Conservation (phyloP, 2,113 vertebrate genomes). For the Condylura cristata region DNA sequence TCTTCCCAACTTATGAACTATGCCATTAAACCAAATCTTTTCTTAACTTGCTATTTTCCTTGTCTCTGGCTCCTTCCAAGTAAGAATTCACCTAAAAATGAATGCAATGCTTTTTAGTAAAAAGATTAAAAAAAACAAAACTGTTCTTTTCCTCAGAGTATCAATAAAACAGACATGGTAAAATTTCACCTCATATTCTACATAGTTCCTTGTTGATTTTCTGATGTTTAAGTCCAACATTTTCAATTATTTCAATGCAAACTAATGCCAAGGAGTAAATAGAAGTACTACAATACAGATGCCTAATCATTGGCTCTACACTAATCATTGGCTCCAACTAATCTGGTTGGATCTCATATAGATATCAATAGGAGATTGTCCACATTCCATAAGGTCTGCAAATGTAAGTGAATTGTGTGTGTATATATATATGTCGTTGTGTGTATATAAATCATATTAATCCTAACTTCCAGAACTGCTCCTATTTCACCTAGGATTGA, state of each 20-base stretch:
- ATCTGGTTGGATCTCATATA: not conserved
- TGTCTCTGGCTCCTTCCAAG: not conserved
- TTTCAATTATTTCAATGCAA: slow-evolving; percentile 52
- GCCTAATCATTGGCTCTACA: not conserved
- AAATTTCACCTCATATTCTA: not conserved
- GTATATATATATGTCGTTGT: not conserved
- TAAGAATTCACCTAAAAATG: not conserved
- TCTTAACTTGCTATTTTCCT: not conserved
- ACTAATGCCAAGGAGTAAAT: not conserved
- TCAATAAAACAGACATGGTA: slow-evolving; percentile 3
- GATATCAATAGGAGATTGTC: not conserved
- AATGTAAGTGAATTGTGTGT: slow-evolving; percentile 36
- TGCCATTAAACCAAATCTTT: slow-evolving; percentile 29
- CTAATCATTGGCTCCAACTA: too few relatives aligned
- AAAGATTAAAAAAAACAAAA: too few relatives aligned
- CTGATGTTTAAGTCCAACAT: not conserved
- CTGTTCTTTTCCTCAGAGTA: not conserved
- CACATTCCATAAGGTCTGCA: not conserved
- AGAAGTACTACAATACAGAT: not conserved
- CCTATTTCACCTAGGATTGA: not conserved
- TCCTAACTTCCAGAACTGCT: not conserved
- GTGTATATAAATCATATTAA: slow-evolving; percentile 38
- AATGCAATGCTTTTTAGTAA: not conserved
- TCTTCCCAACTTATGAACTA: not conserved
- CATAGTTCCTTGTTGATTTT: slow-evolving; percentile 11